phyloP scores from a whole-genome alignment of 2,888 invertebrate genomes.

The Orchestes rusci region DNA sequence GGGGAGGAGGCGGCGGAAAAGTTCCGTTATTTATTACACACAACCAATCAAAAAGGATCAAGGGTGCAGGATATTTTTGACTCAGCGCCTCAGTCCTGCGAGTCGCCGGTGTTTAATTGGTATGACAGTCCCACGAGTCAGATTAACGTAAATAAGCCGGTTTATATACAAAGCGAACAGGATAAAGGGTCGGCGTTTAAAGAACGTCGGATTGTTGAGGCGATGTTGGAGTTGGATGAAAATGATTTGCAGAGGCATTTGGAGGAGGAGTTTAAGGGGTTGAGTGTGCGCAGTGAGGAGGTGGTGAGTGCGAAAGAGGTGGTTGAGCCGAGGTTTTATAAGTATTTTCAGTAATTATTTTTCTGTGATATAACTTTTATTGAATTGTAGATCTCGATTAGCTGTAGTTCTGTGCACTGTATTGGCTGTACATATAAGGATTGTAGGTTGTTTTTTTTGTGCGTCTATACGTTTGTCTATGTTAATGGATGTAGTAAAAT shows the following conservation, averaged over 20 bases:
- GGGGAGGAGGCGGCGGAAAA: constrained; percentile 53
- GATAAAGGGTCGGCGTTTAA: constrained; percentile 7
- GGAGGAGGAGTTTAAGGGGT: constrained; percentile 38
- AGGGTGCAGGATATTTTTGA: constrained; percentile 32
- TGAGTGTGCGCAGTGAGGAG: constrained; percentile 31
- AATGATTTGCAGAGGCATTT: constrained; percentile 37
- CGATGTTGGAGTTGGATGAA: constrained; percentile 24
- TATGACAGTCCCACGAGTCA: constrained; percentile 39
- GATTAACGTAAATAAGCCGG: constrained; percentile 39
- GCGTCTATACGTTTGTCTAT: too few species aligned
- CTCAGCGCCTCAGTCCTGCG: constrained; percentile 31
- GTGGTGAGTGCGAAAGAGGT: constrained; percentile 34
- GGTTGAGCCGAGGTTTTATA: constrained; percentile 46
- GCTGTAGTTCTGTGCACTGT: too few species aligned
- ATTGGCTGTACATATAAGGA: too few species aligned
- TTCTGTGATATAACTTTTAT: too few species aligned
- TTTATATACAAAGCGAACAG: constrained; percentile 36
- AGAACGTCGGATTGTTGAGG: constrained; percentile 18
- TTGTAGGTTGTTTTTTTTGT: too few species aligned
- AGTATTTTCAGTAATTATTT: constrained; percentile 47
- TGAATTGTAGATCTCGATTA: too few species aligned
- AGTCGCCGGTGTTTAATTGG: constrained; percentile 37
- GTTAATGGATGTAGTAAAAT: too few species aligned
- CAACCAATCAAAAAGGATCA: constrained; percentile 34
- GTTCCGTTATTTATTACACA: constrained; percentile 43